Base-by-base conservation (phyloP, 2,888 invertebrate species). In the Polietes domitor region DNA sequence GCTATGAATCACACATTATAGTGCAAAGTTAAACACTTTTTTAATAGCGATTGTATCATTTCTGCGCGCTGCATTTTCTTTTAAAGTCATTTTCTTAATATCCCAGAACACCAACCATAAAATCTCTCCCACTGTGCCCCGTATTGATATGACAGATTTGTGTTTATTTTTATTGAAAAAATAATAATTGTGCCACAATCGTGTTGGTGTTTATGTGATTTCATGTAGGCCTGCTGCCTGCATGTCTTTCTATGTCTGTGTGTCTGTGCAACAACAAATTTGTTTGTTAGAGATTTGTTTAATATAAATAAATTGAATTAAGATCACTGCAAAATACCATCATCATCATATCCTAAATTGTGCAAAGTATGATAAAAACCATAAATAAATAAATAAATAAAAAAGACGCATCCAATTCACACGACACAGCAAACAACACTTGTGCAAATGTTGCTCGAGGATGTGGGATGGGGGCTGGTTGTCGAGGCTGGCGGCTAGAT, bases 251-350 rank as follows among this genome's bases (percentile, higher is more conserved):
- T 37, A 37, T 37, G 37, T 37, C 6, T 37, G 37, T 37, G 9
- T 3, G 6, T 41, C 6, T 41, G 41, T 41, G 21, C 47, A 21
- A 24, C 47, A 21, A 24, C 17, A 9, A 24, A 55, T 55, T 55
- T 55, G 9, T 24, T 58, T 58, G 26, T 26, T 58, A 72, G 72
- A 78, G 58, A 77, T 74, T 73, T 43, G 55, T 68, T 74, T 58
- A 80, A 70, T 71, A 61, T 50, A 75, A 80, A 75, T 74, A 80
- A 80, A 80, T 80, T 37, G 43, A 79, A 80, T 80, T 80, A 74
- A 70, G 65, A 65, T 73, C 73, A 61, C 43, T 15, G 6, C 55
- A 68, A 15, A n/a, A 58, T 47, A 17, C 28, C 28, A 61, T 61
- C 61, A 61, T 61, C 28, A 61, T 28, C n/a, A n/a, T n/a, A n/a